phyloP scores from a whole-genome alignment of 2,797 vertebrate genomes.

The Sebastes elongatus region DNA sequence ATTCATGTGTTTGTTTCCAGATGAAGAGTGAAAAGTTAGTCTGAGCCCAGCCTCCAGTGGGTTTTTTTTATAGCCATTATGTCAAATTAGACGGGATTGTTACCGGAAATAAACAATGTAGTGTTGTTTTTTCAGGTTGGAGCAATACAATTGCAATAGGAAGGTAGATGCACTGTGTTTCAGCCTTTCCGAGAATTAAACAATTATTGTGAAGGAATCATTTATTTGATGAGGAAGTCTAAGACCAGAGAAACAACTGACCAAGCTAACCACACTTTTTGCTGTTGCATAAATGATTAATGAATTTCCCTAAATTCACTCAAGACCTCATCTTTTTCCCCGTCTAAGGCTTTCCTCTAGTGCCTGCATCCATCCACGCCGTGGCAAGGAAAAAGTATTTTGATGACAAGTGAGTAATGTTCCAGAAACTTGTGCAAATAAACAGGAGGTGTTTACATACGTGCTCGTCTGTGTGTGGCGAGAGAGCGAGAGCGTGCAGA shows the following conservation, averaged over 20 bases:
- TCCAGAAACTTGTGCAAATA: conserved; percentile 63
- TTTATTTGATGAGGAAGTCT: neutral
- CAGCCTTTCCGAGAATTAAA: neutral
- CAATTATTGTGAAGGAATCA: neutral
- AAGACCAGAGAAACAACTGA: neutral
- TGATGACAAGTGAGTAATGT: conserved; percentile 95
- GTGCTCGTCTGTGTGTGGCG: conserved; percentile 34
- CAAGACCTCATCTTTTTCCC: conserved; percentile 60
- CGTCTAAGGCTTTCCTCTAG: conserved; percentile 91
- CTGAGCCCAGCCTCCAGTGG: neutral
- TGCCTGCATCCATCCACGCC: conserved; percentile 94
- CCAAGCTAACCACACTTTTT: conserved; percentile 2
- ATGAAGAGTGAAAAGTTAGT: conserved; percentile 25
- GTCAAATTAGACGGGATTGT: conserved; percentile 12
- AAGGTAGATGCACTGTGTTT: neutral
- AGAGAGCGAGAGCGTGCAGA: conserved; percentile 13
- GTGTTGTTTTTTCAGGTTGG: conserved; percentile 1
- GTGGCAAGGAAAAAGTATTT: conserved; percentile 93
- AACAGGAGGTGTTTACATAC: conserved; percentile 54
- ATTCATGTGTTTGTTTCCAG: conserved; percentile 27
- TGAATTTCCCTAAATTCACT: conserved; percentile 34
- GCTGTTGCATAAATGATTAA: conserved; percentile 28
- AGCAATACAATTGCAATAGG: neutral
- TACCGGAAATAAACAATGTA: conserved; percentile 3
- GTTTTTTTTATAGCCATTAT: neutral